Conservation (phyloP, 2,888 invertebrate species). For the Odontocolon sp. region DNA sequence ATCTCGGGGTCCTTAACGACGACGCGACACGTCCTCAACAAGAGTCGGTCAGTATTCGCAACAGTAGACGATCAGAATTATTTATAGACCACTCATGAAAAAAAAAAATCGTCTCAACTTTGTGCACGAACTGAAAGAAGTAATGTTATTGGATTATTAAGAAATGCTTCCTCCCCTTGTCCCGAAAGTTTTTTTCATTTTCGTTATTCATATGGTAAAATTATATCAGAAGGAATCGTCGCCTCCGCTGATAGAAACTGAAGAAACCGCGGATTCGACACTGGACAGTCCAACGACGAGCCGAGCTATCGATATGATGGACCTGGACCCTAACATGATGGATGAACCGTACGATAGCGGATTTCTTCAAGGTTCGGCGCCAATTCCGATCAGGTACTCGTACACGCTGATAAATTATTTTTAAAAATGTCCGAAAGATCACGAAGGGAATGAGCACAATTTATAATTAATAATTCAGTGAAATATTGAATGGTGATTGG, state of each 20-base stretch:
- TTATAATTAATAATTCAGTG: too few relatives aligned
- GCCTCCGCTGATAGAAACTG: constrained; percentile 72
- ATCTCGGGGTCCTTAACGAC: constrained; percentile 75
- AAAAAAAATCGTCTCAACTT: too few relatives aligned
- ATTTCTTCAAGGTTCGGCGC: constrained; percentile 78
- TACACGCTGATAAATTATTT: too few relatives aligned
- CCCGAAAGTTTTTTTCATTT: background rate
- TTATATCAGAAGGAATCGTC: constrained; percentile 68
- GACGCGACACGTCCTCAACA: constrained; percentile 68
- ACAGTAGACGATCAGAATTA: background rate
- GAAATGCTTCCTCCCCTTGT: too few relatives aligned
- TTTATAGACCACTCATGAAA: background rate
- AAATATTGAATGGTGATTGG: too few relatives aligned
- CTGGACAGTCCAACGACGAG: constrained; percentile 78
- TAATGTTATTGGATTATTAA: too few relatives aligned
- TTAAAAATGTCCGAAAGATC: too few relatives aligned
- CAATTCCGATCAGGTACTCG: constrained; percentile 79
- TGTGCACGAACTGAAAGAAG: too few relatives aligned
- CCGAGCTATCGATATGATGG: constrained; percentile 79
- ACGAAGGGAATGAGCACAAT: too few relatives aligned
- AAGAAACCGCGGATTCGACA: constrained; percentile 71
- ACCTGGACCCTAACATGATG: constrained; percentile 79
- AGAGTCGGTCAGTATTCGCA: constrained; percentile 66
- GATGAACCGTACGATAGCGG: constrained; percentile 79
- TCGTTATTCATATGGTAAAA: background rate